phyloP scores from a whole-genome alignment of 1,140 invertebrate species.

The Sitophilus oryzae region DNA sequence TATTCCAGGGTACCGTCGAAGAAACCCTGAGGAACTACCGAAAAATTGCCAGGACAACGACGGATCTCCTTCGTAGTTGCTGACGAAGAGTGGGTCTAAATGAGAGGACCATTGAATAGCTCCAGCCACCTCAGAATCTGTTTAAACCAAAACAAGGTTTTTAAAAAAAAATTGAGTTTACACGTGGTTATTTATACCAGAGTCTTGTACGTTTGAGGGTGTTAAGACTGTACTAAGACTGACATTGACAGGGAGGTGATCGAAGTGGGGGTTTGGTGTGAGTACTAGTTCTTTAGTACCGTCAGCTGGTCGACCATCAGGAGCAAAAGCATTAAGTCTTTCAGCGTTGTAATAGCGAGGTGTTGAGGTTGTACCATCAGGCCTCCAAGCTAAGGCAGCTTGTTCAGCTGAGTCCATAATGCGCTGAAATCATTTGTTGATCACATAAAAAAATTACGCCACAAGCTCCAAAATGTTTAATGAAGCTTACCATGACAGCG shows the following conservation, averaged over 20 bases:
- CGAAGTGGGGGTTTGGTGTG: conserved; percentile 68
- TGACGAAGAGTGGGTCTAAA: conserved; percentile 82
- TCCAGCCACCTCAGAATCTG: conserved; percentile 73
- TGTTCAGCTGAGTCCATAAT: conserved; percentile 84
- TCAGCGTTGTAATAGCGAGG: conserved; percentile 63
- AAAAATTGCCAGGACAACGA: conserved; percentile 95
- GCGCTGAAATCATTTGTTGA: conserved; percentile 51
- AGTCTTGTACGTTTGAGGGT: conserved; percentile 50
- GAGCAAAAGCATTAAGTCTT: conserved; percentile 63
- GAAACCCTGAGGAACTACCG: conserved; percentile 84
- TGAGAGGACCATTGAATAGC: conserved; percentile 89
- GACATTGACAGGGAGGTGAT: conserved; percentile 77
- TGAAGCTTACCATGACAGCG: conserved; percentile 71
- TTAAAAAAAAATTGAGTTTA: background rate
- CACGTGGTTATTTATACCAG: conserved; percentile 5
- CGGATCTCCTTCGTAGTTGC: conserved; percentile 88
- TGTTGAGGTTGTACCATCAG: conserved; percentile 44
- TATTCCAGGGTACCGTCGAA: conserved; percentile 84
- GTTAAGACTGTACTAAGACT: conserved; percentile 83
- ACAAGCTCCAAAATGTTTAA: background rate
- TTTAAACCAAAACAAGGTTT: no score
- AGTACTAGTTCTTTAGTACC: conserved; percentile 62
- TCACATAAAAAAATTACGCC: background rate
- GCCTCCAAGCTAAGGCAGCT: conserved; percentile 63
- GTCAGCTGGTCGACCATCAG: conserved; percentile 60